phyloP scores from a whole-genome alignment of 2,888 invertebrate species.

The Morinoia aosen region DNA sequence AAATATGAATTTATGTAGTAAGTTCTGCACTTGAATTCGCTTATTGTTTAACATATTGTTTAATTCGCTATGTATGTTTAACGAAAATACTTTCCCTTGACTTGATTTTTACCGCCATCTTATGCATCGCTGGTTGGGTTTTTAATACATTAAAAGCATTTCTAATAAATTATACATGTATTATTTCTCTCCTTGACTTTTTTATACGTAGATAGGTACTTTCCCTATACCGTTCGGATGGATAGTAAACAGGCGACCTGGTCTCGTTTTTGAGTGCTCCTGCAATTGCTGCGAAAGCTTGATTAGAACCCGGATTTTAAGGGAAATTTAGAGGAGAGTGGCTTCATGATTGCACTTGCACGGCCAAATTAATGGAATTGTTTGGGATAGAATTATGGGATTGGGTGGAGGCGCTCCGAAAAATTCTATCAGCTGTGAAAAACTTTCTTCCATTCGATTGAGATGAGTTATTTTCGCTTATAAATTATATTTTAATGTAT shows the following conservation, averaged over 20 bases:
- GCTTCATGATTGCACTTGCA: slow-evolving; percentile 33
- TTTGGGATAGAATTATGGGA: slow-evolving; percentile 43
- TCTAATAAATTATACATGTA: background rate
- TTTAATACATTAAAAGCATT: background rate
- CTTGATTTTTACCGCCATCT: background rate
- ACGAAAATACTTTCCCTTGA: background rate
- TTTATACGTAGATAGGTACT: background rate
- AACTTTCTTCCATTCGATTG: background rate
- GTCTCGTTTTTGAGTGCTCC: background rate
- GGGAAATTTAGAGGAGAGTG: slow-evolving; percentile 26
- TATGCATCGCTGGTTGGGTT: background rate
- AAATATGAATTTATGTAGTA: background rate
- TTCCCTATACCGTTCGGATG: background rate
- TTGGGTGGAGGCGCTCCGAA: background rate
- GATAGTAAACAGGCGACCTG: background rate
- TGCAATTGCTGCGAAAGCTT: slow-evolving; percentile 41
- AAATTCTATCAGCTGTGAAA: background rate
- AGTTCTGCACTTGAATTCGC: background rate
- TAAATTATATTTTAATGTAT: background rate
- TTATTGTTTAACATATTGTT: too few relatives aligned
- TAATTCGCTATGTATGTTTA: background rate
- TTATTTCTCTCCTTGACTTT: background rate
- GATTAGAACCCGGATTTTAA: slow-evolving; percentile 48
- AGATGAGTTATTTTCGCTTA: background rate
- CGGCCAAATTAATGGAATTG: slow-evolving; percentile 32